A percentile compares a stretch with the other conserved stretches of the same genome.
Conservation (phyloP, 2,797 vertebrate genomes). For the Hylomyscus alleni region DNA sequence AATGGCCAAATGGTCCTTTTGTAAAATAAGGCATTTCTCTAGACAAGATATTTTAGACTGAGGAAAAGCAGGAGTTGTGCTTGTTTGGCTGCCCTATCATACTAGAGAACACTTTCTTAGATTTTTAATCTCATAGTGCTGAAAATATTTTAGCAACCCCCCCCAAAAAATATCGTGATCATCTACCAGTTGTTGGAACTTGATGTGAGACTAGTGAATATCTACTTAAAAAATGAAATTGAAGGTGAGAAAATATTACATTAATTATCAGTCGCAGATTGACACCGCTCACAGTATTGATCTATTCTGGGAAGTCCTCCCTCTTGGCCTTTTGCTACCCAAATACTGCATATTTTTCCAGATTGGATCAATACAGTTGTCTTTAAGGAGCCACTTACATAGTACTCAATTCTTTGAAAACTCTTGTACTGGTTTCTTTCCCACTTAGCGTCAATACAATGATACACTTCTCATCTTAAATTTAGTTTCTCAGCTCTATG, state of each 20-base stretch:
- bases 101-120: not conserved
- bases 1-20: constrained; percentile 79
- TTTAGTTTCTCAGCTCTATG: not conserved
- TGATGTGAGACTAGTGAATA: not conserved
- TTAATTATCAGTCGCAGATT: not conserved
- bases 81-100: not conserved
- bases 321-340: constrained; percentile 34
- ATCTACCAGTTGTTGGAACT: not conserved
- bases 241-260: constrained; percentile 45
- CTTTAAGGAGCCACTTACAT: constrained; percentile 64
- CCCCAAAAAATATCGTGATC: not conserved
- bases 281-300: constrained; percentile 52
- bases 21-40: constrained; percentile 59
- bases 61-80: not conserved
- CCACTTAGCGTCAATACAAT: not conserved
- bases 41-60: constrained; percentile 66
- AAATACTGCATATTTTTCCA: constrained; percentile 38
- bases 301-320: not conserved
- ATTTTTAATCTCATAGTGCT: not conserved
- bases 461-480: not conserved
- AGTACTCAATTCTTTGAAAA: not conserved
- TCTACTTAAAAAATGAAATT: constrained; percentile 27
- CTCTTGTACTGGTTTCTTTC: not conserved
- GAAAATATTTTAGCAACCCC: not conserved
- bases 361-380: constrained; percentile 48